These are phyloP conservation scores for Periophthalmus modestus DNA, from an alignment of 2,113 vertebrate genomes.

Conservation along the genomic window DNA sequence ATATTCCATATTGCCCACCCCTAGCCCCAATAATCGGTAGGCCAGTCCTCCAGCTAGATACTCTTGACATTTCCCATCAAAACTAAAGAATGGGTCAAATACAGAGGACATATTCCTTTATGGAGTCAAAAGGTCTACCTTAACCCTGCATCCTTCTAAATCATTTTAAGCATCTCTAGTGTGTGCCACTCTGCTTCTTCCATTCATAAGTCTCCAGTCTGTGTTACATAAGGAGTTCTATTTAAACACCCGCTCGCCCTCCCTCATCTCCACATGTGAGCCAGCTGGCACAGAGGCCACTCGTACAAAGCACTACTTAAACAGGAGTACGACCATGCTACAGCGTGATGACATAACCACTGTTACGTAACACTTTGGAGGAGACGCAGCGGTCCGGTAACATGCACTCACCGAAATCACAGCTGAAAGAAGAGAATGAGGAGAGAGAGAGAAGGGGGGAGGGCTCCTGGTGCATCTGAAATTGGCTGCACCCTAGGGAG, in stretches of 20 bases:
- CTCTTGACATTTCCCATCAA: too few relatives aligned
- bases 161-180: constrained; percentile 5
- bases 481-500: constrained; percentile 46
- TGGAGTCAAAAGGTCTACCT: neutral
- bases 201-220: constrained; percentile 44
- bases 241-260: constrained; percentile 46
- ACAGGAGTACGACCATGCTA: constrained; percentile 44
- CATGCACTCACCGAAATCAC: constrained; percentile 24
- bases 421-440: too few relatives aligned
- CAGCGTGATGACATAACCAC: constrained; percentile 69
- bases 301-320: constrained; percentile 45
- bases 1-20: too few relatives aligned
- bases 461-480: constrained; percentile 43
- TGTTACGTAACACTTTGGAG: constrained; percentile 60
- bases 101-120: too few relatives aligned
- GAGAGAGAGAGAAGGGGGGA: neutral
- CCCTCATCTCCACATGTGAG: constrained; percentile 60
- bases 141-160: neutral
- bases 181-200: constrained; percentile 6
- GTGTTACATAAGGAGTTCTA: constrained; percentile 58
- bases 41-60: too few relatives aligned
- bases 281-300: constrained; percentile 64
- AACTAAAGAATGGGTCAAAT: too few relatives aligned
- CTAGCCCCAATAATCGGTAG: too few relatives aligned
- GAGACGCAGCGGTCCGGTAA: constrained; percentile 36